phyloP scores from a whole-genome alignment of 2,113 vertebrate species.

The Cavia porcellus region DNA sequence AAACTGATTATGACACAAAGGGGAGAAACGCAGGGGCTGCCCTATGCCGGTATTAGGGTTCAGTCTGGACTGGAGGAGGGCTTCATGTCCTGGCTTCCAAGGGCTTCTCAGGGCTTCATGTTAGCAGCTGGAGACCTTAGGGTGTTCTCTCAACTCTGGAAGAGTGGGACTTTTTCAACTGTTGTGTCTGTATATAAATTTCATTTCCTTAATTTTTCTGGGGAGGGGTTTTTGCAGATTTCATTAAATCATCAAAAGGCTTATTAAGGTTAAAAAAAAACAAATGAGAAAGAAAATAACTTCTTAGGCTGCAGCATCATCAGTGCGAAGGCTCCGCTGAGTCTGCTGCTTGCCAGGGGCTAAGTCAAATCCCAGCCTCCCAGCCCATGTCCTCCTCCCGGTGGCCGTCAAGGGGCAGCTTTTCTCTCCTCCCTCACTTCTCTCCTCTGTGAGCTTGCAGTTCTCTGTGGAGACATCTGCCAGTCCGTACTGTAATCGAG shows the following conservation, averaged over 20 bases:
- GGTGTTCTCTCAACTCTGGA: background rate
- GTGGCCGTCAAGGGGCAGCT: background rate
- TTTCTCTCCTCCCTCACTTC: no score
- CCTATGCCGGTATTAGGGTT: background rate
- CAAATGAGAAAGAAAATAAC: background rate
- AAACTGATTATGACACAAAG: background rate
- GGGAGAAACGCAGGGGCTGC: background rate
- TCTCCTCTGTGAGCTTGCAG: no score
- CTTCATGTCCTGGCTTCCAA: background rate
- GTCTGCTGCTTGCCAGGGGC: no score
- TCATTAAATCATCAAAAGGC: background rate
- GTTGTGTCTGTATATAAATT: background rate
- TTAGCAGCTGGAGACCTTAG: background rate
- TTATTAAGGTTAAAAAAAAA: background rate
- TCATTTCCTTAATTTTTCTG: background rate
- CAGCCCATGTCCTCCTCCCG: accelerated
- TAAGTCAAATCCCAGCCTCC: background rate
- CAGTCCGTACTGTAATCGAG: background rate
- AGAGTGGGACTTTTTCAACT: background rate
- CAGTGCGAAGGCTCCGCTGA: background rate
- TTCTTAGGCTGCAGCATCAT: no score
- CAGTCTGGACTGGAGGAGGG: background rate
- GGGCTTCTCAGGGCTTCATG: background rate
- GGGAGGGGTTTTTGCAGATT: background rate
- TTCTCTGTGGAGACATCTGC: background rate